Conservation (phyloP, 1,140 invertebrate species). For the Lasaia peninsularis region DNA sequence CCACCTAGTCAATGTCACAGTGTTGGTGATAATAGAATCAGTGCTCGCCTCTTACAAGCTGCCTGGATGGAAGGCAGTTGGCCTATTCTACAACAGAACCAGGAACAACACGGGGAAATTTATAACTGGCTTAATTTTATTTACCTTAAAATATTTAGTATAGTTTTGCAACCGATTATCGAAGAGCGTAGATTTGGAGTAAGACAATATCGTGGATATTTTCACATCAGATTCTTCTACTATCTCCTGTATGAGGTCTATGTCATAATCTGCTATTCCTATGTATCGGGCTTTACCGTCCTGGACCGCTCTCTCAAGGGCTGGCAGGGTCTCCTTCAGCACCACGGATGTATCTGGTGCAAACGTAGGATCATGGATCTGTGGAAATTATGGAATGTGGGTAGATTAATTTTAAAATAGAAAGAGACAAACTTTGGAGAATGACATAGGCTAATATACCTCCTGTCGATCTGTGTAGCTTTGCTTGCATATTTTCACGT, state of each 20-base stretch:
- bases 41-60: no score
- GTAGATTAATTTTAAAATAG: neutral
- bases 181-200: constrained; percentile 87
- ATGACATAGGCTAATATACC: no score
- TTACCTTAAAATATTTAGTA: constrained; percentile 86
- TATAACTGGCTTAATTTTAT: neutral
- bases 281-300: constrained; percentile 90
- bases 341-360: constrained; percentile 87
- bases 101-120: no score
- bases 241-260: constrained; percentile 85
- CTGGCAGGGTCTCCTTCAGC: constrained; percentile 91
- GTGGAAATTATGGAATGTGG: constrained; percentile 15
- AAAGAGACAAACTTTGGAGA: no score
- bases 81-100: no score
- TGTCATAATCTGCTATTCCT: constrained; percentile 92
- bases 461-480: no score
- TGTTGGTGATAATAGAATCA: no score
- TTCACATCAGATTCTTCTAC: constrained; percentile 82
- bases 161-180: constrained; percentile 87
- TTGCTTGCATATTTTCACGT: no score
- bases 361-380: constrained; percentile 96
- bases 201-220: constrained; percentile 87
- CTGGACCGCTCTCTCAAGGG: constrained; percentile 84
- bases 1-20: no score
- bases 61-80: no score